These are phyloP conservation scores for Corticium candelabrum DNA, from an alignment of 37 sponge, comb jelly and placozoan genomes.

Conservation along the genomic window DNA sequence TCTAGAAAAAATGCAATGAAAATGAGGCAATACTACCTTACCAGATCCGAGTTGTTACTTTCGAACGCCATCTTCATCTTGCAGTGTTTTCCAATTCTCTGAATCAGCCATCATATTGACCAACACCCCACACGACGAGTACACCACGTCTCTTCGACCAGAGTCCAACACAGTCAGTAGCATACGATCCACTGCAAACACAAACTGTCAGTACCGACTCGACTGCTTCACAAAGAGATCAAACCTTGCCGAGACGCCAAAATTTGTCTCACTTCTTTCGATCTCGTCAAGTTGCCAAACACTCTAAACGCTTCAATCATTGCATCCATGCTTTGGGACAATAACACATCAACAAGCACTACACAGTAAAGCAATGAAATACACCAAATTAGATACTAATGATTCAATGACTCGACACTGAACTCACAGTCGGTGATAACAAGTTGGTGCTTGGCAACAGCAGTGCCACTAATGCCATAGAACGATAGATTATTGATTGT, in stretches of 20 bases:
- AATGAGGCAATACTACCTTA: background rate
- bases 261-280: conserved; percentile 30
- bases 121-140: conserved; percentile 73
- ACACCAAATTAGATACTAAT: no score
- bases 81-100: conserved; percentile 20
- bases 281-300: conserved; percentile 64
- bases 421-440: conserved; percentile 37
- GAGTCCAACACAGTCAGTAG: conserved; percentile 70
- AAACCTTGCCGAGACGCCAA: conserved; percentile 36
- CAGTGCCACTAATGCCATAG: conserved; percentile 21
- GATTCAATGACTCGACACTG: no score
- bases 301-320: conserved; percentile 52
- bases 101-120: conserved; percentile 65
- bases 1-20: conserved; percentile 19
- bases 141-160: conserved; percentile 66
- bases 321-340: conserved; percentile 25
- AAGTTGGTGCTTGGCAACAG: background rate
- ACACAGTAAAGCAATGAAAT: background rate
- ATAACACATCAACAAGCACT: conserved; percentile 53
- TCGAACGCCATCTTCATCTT: conserved; percentile 34
- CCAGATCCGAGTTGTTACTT: no score
- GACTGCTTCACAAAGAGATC: background rate
- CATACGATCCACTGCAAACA: conserved; percentile 52
- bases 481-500: conserved; percentile 64
- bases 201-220: background rate